Conservation (phyloP, 1,140 invertebrate genomes). For the Drosophila willistoni region DNA sequence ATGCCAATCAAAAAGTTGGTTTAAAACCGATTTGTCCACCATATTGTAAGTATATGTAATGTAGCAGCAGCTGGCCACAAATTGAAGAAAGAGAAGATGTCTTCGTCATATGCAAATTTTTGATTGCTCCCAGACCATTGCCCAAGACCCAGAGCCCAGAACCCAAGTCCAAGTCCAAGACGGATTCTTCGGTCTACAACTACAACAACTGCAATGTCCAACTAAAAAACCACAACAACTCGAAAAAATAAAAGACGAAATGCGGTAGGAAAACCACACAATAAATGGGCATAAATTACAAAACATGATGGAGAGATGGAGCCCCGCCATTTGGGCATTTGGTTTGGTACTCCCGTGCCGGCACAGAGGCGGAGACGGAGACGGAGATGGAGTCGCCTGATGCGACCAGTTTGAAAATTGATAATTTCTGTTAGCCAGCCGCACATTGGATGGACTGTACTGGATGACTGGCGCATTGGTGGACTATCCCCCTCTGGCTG, state of each 20-base stretch:
- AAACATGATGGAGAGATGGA: slow-evolving; percentile 65
- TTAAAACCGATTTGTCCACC: slow-evolving; percentile 8
- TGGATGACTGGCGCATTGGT: too few relatives aligned
- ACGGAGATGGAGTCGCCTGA: neutral
- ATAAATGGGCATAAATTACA: slow-evolving; percentile 81
- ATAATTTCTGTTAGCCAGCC: slow-evolving; percentile 43
- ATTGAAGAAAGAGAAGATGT: slow-evolving; percentile 39
- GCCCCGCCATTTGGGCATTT: slow-evolving; percentile 31
- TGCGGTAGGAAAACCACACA: slow-evolving; percentile 73
- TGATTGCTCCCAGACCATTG: slow-evolving; percentile 49
- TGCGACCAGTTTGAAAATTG: slow-evolving; percentile 43
- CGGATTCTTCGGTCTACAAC: slow-evolving; percentile 1
- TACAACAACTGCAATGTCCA: slow-evolving; percentile 17
- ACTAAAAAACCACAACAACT: slow-evolving; percentile 13
- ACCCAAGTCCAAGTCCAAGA: slow-evolving; percentile 26
- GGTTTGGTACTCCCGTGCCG: neutral
- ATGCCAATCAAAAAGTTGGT: neutral
- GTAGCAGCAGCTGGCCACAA: slow-evolving; percentile 52
- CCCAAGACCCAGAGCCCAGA: too few relatives aligned
- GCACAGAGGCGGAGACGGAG: too few relatives aligned
- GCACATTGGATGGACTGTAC: too few relatives aligned
- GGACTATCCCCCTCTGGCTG: slow-evolving; percentile 20
- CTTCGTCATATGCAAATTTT: slow-evolving; percentile 72
- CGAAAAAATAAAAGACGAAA: neutral
- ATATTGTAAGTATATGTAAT: neutral